phyloP scores from a whole-genome alignment of 2,113 vertebrate species.

The Orientallactaga bullata region DNA sequence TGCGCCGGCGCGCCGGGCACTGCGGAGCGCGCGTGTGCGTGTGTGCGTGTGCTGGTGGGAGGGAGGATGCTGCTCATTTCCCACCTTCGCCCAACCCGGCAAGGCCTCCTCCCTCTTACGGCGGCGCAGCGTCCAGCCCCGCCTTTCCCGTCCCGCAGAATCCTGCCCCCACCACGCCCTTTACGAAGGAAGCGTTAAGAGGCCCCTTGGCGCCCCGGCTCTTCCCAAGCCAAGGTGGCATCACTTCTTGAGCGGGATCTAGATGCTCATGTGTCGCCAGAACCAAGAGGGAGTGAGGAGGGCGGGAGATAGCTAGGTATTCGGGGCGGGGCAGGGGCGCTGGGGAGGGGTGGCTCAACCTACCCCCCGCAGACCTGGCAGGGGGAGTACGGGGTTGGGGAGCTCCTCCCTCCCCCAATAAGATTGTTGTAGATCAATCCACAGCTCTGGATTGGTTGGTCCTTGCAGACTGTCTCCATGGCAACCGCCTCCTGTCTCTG shows the following conservation, averaged over 20 bases:
- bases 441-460: conserved; percentile 70
- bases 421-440: not conserved
- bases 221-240: not conserved
- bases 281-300: not conserved
- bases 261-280: not conserved
- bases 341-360: too few species aligned
- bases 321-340: not conserved
- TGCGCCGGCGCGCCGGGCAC: conserved; percentile 37
- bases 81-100: not conserved
- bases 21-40: conserved; percentile 42
- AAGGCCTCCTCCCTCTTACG: not conserved
- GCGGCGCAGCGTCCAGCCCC: not conserved
- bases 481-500: conserved; percentile 74
- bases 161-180: too few species aligned
- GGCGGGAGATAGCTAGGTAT: too few species aligned
- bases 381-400: not conserved
- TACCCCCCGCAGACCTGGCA: not conserved
- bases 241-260: not conserved
- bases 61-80: not conserved
- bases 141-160: not conserved
- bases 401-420: not conserved
- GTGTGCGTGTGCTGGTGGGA: not conserved
- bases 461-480: conserved; percentile 59
- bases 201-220: not conserved
- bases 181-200: too few species aligned